phyloP scores from a whole-genome alignment of 2,113 vertebrate genomes.

The Nipponia nippon region DNA sequence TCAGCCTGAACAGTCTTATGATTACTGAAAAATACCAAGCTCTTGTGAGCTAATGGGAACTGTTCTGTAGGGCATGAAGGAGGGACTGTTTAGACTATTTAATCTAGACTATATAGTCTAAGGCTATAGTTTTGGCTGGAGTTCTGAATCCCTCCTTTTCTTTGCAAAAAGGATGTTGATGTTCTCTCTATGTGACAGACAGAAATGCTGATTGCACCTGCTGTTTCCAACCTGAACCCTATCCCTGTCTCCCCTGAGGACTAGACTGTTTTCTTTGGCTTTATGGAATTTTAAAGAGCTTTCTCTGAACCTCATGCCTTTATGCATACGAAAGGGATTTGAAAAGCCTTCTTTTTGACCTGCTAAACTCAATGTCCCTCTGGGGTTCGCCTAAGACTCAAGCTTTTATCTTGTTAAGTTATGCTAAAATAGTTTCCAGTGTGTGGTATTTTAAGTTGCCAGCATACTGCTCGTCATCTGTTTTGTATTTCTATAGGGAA shows the following conservation, averaged over 20 bases:
- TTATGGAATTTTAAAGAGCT: not conserved
- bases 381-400: not conserved
- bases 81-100: not conserved
- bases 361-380: not conserved
- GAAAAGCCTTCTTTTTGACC: not conserved
- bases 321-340: not conserved
- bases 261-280: not conserved
- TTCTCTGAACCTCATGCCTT: not conserved
- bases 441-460: not conserved
- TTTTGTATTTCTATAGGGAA: not conserved
- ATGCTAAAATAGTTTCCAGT: not conserved
- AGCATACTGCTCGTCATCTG: not conserved
- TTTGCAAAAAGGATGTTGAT: not conserved
- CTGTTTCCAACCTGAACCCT: not conserved
- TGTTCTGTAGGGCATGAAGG: not conserved
- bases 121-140: not conserved
- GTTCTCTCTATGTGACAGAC: not conserved
- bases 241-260: not conserved
- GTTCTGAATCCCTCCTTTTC: not conserved
- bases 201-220: not conserved
- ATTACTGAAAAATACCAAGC: not conserved
- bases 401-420: not conserved
- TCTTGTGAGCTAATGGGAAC: not conserved
- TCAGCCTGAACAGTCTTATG: accelerated
- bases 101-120: not conserved